Conservation (phyloP, 2,113 vertebrate species). For the Nerophis ophidion region DNA sequence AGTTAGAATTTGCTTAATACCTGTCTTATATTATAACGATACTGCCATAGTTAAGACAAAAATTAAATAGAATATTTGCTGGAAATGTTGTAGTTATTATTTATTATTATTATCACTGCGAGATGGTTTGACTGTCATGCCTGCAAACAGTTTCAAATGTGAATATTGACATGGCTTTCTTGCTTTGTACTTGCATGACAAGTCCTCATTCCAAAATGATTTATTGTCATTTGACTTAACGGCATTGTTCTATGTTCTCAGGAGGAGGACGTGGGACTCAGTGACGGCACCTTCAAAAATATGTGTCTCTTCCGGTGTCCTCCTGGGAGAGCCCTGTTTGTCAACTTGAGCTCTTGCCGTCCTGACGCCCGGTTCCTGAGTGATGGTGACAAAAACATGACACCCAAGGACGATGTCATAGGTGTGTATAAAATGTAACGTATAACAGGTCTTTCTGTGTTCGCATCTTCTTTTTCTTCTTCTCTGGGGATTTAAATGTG, state of each 20-base stretch:
- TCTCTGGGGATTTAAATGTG: background rate
- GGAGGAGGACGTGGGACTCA: slow-evolving; percentile 73
- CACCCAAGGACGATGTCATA: background rate
- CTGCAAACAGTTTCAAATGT: no score
- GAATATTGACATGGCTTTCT: no score
- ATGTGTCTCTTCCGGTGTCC: slow-evolving; percentile 68
- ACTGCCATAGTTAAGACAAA: no score
- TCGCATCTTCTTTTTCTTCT: background rate
- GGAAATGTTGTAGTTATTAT: no score
- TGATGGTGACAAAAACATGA: background rate
- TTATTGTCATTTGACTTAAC: background rate
- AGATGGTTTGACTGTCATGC: no score
- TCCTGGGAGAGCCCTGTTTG: slow-evolving; percentile 70
- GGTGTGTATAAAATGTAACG: slow-evolving; percentile 25
- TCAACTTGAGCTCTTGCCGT: slow-evolving; percentile 72
- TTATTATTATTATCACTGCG: no score
- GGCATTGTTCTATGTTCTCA: slow-evolving; percentile 24
- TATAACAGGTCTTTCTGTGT: background rate
- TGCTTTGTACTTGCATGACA: no score
- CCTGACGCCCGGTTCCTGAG: slow-evolving; percentile 71
- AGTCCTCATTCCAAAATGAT: background rate
- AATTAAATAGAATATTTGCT: no score
- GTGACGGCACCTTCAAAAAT: slow-evolving; percentile 65
- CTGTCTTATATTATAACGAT: no score
- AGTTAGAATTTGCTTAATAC: no score